phyloP scores from a whole-genome alignment of 2,888 invertebrate genomes.

The Encarsia formosa region DNA sequence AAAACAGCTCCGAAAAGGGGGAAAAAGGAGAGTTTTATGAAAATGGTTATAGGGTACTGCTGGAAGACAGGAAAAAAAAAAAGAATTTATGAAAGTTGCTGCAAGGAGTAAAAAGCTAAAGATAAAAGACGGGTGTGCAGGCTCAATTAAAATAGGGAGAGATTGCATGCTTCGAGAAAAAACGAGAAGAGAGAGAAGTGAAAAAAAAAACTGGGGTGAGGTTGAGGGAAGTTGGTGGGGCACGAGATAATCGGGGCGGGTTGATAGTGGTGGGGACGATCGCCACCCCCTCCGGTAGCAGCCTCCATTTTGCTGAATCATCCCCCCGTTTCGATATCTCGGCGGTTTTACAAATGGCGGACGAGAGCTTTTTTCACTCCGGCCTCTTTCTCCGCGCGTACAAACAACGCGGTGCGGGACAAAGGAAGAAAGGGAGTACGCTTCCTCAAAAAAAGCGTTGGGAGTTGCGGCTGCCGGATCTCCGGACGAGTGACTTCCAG shows the following conservation, averaged over 20 bases:
- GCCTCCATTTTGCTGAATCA: constrained; percentile 28
- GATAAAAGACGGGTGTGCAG: background rate
- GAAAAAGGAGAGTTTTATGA: background rate
- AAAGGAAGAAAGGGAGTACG: too few relatives aligned
- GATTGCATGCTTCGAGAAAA: background rate
- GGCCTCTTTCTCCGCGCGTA: background rate
- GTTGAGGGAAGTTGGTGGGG: background rate
- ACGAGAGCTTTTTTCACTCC: background rate
- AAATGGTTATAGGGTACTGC: too few relatives aligned
- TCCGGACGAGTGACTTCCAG: constrained; percentile 41
- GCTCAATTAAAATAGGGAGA: too few relatives aligned
- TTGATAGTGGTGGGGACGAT: background rate
- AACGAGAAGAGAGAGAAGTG: background rate
- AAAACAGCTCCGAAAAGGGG: background rate
- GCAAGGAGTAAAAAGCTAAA: background rate
- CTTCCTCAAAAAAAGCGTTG: too few relatives aligned
- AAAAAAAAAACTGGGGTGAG: background rate
- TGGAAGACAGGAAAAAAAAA: background rate
- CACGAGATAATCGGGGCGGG: constrained; percentile 6
- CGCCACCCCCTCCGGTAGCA: constrained; percentile 1
- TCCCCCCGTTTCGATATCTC: background rate
- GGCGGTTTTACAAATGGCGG: background rate
- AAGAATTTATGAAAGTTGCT: background rate
- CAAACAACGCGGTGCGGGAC: too few relatives aligned
- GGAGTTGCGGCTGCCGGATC: constrained; percentile 33